These are phyloP conservation scores for Hydroisotoma schaefferi DNA, from an alignment of 2,888 invertebrate species.

Conservation along the genomic window DNA sequence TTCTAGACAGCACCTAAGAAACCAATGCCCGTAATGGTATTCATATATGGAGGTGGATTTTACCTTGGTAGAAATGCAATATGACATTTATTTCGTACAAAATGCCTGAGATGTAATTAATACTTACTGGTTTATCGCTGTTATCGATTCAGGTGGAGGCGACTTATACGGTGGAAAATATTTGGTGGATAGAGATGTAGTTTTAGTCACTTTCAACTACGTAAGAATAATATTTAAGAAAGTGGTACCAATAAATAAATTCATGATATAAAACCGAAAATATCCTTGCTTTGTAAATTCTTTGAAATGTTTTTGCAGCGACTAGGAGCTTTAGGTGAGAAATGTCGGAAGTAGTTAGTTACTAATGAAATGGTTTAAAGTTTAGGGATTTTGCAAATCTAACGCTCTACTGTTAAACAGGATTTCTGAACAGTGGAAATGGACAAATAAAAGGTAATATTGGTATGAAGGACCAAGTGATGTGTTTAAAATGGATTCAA, in stretches of 20 bases:
- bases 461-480: constrained; percentile 28
- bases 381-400: not conserved
- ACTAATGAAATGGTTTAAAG: not conserved
- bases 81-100: not conserved
- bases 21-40: constrained; percentile 26
- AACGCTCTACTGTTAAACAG: constrained; percentile 3
- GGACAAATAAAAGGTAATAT: constrained; percentile 23
- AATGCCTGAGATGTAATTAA: not conserved
- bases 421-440: constrained; percentile 30
- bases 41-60: constrained; percentile 38
- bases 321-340: constrained; percentile 24
- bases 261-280: not conserved
- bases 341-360: not conserved
- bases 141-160: constrained; percentile 18
- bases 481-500: constrained; percentile 30
- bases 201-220: constrained; percentile 21
- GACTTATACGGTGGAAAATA: constrained; percentile 29
- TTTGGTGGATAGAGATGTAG: constrained; percentile 22
- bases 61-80: not conserved
- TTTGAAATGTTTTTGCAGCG: not conserved
- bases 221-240: not conserved
- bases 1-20: not conserved
- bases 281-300: not conserved
- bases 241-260: not conserved
- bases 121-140: not conserved